These are phyloP conservation scores for Rhyacophila brunnea DNA, from an alignment of 1,140 invertebrate genomes.

Conservation along the genomic window DNA sequence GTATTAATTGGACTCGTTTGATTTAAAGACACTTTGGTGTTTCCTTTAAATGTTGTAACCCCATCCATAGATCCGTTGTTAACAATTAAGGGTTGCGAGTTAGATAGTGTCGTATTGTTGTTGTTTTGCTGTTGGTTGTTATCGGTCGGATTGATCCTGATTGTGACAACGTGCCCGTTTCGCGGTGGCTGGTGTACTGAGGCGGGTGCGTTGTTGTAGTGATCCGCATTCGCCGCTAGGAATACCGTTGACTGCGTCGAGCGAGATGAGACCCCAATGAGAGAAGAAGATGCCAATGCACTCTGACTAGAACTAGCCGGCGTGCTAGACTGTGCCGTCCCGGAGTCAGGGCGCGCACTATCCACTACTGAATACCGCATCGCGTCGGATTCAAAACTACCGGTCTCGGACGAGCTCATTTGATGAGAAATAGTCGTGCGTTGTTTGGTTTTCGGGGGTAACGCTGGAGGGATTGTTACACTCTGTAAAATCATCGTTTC, in stretches of 20 bases:
- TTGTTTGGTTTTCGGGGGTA: slow-evolving; percentile 29
- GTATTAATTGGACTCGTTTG: slow-evolving; percentile 32
- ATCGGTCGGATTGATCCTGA: slow-evolving; percentile 63
- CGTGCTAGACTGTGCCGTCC: slow-evolving; percentile 8
- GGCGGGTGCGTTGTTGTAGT: slow-evolving; percentile 43
- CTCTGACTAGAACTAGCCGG: slow-evolving; percentile 29
- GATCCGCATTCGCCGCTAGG: slow-evolving; percentile 51
- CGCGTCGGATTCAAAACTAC: not conserved
- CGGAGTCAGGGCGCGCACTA: slow-evolving; percentile 16
- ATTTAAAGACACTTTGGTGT: slow-evolving; percentile 32
- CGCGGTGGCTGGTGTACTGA: slow-evolving; percentile 41
- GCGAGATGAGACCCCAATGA: slow-evolving; percentile 39
- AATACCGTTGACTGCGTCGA: slow-evolving; percentile 58
- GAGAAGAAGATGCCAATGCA: slow-evolving; percentile 17
- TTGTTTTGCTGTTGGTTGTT: slow-evolving; percentile 29
- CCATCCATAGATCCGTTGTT: slow-evolving; percentile 35
- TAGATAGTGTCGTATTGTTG: slow-evolving; percentile 36
- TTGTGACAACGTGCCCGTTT: slow-evolving; percentile 63
- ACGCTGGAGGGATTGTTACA: slow-evolving; percentile 8
- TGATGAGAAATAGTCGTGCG: not conserved
- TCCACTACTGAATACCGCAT: not conserved
- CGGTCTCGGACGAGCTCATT: not conserved
- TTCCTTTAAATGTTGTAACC: slow-evolving; percentile 10
- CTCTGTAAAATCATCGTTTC: slow-evolving; percentile 21
- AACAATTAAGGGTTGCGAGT: slow-evolving; percentile 14